These are phyloP conservation scores for Elgaria multicarinata DNA, from an alignment of 2,113 vertebrate genomes.

Conservation along the genomic window DNA sequence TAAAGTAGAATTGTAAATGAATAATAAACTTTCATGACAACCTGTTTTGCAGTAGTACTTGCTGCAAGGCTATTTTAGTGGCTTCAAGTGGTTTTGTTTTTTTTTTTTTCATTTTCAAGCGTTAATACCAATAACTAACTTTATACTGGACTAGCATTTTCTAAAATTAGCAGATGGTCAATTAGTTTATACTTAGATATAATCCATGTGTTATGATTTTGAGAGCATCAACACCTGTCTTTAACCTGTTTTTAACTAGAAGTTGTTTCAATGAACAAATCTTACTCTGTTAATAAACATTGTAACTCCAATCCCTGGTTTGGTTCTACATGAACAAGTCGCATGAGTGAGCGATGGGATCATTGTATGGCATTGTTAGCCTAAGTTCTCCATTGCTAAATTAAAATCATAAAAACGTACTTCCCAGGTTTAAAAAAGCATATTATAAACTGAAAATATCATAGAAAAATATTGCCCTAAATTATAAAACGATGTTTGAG, in stretches of 20 bases:
- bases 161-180: neutral
- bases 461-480: neutral
- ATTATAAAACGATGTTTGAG: neutral
- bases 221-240: conserved; percentile 39
- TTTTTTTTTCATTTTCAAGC: conserved; percentile 29
- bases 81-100: conserved; percentile 60
- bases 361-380: neutral
- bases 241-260: conserved; percentile 30
- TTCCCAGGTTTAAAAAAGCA: neutral
- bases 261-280: conserved; percentile 34
- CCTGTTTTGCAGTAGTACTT: neutral
- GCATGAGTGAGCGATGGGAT: neutral
- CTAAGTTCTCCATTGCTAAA: neutral
- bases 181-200: neutral
- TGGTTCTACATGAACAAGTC: neutral
- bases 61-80: conserved; percentile 1
- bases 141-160: conserved; percentile 30
- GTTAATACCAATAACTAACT: conserved; percentile 5
- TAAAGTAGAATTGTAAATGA: neutral
- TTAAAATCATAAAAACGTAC: neutral
- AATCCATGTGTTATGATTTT: conserved; percentile 32
- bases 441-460: neutral
- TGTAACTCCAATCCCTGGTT: too few relatives aligned
- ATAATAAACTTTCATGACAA: neutral
- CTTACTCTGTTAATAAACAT: neutral